Evolutionary conservation across 2,888 invertebrate genomes (phyloP).

Genomic region (Chydorus sphaericus): DNA sequence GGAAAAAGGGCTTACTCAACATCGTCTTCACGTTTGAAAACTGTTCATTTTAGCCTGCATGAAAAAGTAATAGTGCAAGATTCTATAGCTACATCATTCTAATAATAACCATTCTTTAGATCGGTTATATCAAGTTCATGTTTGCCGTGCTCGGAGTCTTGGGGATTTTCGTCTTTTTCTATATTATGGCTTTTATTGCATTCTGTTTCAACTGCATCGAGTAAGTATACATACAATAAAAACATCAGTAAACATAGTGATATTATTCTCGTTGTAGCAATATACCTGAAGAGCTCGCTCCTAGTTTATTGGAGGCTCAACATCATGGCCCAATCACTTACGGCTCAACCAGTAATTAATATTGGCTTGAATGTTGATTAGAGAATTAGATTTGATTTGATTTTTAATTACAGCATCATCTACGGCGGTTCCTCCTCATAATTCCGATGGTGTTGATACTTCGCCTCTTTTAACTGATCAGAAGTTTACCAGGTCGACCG

Average conservation of each 20-base stretch:
- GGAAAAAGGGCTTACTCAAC: constrained; percentile 22
- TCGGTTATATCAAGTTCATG: constrained; percentile 48
- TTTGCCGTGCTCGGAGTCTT: constrained; percentile 45
- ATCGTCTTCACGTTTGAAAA: constrained; percentile 30
- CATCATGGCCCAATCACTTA: constrained; percentile 9
- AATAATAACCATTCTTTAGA: constrained; percentile 20
- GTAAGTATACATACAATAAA: constrained; percentile 23
- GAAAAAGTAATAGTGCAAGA: constrained; percentile 32
- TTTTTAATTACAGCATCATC: not conserved
- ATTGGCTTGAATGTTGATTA: not conserved
- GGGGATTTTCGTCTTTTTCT: constrained; percentile 41
- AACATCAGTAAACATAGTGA: constrained; percentile 1
- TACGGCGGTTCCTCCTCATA: constrained; percentile 15
- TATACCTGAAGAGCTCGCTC: constrained; percentile 5
- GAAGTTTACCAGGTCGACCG: too few species aligned
- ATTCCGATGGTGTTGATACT: not conserved
- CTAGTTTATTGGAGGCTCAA: constrained; percentile 14
- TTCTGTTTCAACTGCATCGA: constrained; percentile 26
- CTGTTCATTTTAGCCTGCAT: constrained; percentile 35
- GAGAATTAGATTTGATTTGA: not conserved
- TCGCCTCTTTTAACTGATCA: constrained; percentile 14
- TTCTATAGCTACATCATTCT: not conserved
- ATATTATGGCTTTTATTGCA: constrained; percentile 35
- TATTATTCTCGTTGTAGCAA: constrained; percentile 5
- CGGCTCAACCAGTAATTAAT: not conserved